Percentiles rank a stretch among this genome's conserved stretches.
phyloP scores from a whole-genome alignment of 2,888 invertebrate genomes.

The Epicampocera succincta region DNA sequence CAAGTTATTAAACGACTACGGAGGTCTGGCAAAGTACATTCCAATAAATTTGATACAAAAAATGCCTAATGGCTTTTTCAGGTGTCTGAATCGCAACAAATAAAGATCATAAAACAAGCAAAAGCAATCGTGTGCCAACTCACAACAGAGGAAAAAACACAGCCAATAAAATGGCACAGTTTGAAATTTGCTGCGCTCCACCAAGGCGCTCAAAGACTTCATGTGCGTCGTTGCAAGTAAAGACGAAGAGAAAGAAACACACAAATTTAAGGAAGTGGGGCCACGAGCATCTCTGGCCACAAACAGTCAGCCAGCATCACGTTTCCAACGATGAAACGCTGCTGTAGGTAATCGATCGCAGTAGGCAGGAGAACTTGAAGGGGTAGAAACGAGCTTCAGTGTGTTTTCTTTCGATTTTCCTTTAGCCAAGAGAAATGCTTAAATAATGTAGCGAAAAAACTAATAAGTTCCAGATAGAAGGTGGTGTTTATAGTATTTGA shows the following conservation, averaged over 20 bases:
- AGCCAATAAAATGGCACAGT: constrained; percentile 65
- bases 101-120: constrained; percentile 50
- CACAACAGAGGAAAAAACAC: constrained; percentile 42
- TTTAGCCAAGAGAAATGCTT: constrained; percentile 58
- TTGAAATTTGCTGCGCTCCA: constrained; percentile 75
- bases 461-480: constrained; percentile 50
- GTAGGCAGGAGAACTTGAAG: constrained; percentile 19
- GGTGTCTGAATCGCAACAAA: constrained; percentile 51
- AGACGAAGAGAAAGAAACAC: background rate
- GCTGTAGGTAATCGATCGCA: constrained; percentile 72
- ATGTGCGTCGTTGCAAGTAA: too few relatives aligned
- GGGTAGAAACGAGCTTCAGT: constrained; percentile 16
- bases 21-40: constrained; percentile 45
- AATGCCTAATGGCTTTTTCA: constrained; percentile 44
- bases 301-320: constrained; percentile 55
- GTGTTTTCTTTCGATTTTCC: background rate
- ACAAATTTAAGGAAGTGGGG: constrained; percentile 41
- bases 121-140: constrained; percentile 77
- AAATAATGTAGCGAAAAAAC: constrained; percentile 37
- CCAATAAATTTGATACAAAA: constrained; percentile 12
- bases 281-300: constrained; percentile 72
- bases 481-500: constrained; percentile 60
- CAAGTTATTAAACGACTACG: constrained; percentile 44
- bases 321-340: constrained; percentile 69
- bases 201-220: constrained; percentile 31